Percentiles rank a stretch among this genome's conserved stretches.
Evolutionary conservation across 2,113 vertebrate species (phyloP).

Genomic region (Prunella himalayana): DNA sequence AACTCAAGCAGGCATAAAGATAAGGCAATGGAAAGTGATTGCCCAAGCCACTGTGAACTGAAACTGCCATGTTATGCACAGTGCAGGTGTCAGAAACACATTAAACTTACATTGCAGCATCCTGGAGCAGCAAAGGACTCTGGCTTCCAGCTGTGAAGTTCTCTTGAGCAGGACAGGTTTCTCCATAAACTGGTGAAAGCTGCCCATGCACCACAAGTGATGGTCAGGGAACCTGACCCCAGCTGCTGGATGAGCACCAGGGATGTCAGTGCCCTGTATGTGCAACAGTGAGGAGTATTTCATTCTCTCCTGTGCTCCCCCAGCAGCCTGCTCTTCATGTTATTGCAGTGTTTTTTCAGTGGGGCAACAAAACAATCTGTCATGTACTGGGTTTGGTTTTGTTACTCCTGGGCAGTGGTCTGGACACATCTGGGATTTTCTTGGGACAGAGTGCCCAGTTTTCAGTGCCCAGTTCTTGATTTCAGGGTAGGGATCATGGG

Average conservation of each 20-base stretch:
- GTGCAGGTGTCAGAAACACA: slow-evolving; percentile 28
- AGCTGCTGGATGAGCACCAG: background rate
- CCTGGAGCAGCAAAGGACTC: background rate
- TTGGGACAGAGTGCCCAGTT: background rate
- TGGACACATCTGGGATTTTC: background rate
- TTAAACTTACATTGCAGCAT: background rate
- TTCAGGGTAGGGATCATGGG: background rate
- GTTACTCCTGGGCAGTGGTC: background rate
- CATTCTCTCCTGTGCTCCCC: background rate
- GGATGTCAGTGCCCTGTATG: background rate
- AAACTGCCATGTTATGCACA: slow-evolving; percentile 1
- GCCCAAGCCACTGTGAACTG: slow-evolving; percentile 19
- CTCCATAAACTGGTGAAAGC: background rate
- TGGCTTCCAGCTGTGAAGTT: background rate
- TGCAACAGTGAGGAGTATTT: background rate
- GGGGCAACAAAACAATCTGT: background rate
- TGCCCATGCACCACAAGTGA: rapidly evolving
- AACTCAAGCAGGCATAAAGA: slow-evolving; percentile 19
- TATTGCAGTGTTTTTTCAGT: background rate
- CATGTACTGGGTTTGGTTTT: background rate
- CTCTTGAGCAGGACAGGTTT: background rate
- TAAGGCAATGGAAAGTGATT: slow-evolving; percentile 54
- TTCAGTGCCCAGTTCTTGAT: background rate
- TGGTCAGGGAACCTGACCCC: background rate
- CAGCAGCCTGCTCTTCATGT: background rate